Base-by-base conservation (phyloP, 2,888 invertebrate species). In the Brachyptera risi region DNA sequence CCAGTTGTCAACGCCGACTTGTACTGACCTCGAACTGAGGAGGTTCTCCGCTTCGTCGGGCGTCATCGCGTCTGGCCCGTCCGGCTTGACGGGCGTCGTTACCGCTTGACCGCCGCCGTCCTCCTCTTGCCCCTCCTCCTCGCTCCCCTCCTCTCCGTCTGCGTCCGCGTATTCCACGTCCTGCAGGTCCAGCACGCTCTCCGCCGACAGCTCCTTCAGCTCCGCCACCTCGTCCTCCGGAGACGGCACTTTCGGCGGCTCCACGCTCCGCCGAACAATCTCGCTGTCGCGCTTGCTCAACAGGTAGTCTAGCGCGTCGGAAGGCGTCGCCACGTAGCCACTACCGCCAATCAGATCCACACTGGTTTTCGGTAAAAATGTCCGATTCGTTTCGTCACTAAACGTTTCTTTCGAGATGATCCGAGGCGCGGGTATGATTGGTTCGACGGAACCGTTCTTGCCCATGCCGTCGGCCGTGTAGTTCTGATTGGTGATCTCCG, bases 1-100 rank as follows among this genome's bases (percentile, higher is more conserved):
- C n/a, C n/a, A n/a, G n/a, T n/a, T n/a, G n/a, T n/a, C 11, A 49
- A 49, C 24, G 37, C 13, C 40, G 44, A 44, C 44, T 15, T 11
- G 11, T 3, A 75, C 79, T 79, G 75, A 91, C 92, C 90, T 89
- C 70, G 88, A 85, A 76, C 92, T 92, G 70, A 93, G 83, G 72
- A 93, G 79, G 77, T 88, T 86, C 75, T 92, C 91, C 13, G 92
- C 92, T 76, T 93, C 93, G 71, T 90, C 90, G 58, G 91, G 87
- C 67, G 92, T 92, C 92, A 88, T 88, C 72, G 84, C 65, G 31
- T 31, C 31, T 11, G 31, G 31, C 31, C 11, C 11, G 31, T 7
- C 31, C 31, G 31, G 5, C 17, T 17, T 19, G 19, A 4, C 44
- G 4, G 21, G 15, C 4, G 21, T 19, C 44, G 15, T 21, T 15